Conservation (phyloP, 2,797 vertebrate genomes). For the Notolabrus celidotus region DNA sequence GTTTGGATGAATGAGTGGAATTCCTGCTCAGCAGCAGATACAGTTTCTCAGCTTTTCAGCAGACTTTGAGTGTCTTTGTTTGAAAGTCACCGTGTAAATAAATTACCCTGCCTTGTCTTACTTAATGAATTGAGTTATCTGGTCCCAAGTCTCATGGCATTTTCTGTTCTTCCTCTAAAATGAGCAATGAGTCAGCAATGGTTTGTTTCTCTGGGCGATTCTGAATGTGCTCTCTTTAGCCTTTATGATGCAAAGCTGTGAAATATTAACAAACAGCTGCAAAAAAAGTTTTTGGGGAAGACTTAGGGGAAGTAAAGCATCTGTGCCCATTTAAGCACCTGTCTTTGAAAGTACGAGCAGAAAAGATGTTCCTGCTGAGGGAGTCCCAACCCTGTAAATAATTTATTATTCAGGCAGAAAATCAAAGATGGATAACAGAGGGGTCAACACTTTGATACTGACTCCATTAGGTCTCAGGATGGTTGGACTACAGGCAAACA, state of each 20-base stretch:
- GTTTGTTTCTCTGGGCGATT: background rate
- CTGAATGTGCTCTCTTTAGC: background rate
- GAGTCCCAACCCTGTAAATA: conserved; percentile 25
- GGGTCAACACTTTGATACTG: conserved; percentile 44
- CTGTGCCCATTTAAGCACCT: background rate
- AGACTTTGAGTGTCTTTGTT: background rate
- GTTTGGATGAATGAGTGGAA: background rate
- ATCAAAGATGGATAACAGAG: conserved; percentile 58
- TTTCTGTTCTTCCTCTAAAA: background rate
- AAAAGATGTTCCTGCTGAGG: conserved; percentile 10
- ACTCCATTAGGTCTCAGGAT: conserved; percentile 48
- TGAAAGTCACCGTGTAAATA: background rate
- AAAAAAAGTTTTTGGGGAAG: background rate
- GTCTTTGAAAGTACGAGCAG: background rate
- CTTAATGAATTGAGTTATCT: background rate
- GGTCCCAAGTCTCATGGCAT: background rate
- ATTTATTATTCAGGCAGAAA: conserved; percentile 65
- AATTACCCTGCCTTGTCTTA: background rate
- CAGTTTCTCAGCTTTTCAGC: background rate
- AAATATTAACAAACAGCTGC: background rate
- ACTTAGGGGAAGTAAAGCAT: background rate
- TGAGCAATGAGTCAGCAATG: background rate
- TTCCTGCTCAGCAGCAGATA: background rate
- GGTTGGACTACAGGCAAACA: conserved; percentile 18
- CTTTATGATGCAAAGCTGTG: background rate